Conservation (phyloP, 1,140 invertebrate genomes). For the Macrostomum lignano region DNA sequence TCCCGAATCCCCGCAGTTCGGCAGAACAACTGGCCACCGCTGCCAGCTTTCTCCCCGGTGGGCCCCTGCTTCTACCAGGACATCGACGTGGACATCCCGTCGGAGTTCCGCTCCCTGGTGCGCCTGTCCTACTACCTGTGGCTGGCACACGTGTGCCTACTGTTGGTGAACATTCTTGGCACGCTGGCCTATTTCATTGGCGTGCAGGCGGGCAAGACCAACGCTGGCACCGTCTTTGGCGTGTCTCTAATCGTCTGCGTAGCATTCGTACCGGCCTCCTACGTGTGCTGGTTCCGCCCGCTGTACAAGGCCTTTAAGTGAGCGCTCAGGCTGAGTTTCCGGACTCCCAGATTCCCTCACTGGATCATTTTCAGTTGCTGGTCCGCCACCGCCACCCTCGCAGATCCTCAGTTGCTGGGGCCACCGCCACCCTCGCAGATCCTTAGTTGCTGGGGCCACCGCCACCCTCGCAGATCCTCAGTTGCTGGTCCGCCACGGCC, state of each 20-base stretch:
- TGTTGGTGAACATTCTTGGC: slow-evolving; percentile 10
- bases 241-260: slow-evolving; percentile 59
- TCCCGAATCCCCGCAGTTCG: no score
- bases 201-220: slow-evolving; percentile 16
- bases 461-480: no score
- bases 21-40: slow-evolving; percentile 96
- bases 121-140: slow-evolving; percentile 75
- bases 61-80: slow-evolving; percentile 98
- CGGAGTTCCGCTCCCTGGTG: slow-evolving; percentile 81
- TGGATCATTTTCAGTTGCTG: no score
- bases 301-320: slow-evolving; percentile 57
- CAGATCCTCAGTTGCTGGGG: no score
- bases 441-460: no score
- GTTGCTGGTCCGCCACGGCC: no score
- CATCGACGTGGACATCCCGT: slow-evolving; percentile 89
- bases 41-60: slow-evolving; percentile 58
- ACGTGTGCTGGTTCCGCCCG: slow-evolving; percentile 75
- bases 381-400: no score
- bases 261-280: slow-evolving; percentile 78
- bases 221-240: slow-evolving; percentile 43
- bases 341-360: no score
- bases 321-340: no score
- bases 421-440: no score
- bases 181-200: slow-evolving; percentile 18
- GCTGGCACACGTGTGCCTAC: slow-evolving; percentile 32